Conservation (phyloP, 2,888 invertebrate species). For the Cryptus armator region DNA sequence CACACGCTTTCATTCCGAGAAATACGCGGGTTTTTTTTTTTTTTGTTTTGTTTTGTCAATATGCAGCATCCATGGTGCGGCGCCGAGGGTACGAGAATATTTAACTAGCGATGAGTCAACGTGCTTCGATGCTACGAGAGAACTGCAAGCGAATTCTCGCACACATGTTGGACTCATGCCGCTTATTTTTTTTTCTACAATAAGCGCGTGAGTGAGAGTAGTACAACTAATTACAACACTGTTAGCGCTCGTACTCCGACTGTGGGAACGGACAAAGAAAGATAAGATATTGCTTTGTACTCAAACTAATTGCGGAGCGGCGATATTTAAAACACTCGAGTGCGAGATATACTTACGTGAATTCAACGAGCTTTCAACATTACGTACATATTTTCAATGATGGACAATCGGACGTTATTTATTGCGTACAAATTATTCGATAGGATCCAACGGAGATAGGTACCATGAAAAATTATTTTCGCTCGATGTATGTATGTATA, state of each 20-base stretch:
- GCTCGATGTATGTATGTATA: constrained; percentile 2
- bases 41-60: not conserved
- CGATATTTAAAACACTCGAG: constrained; percentile 75
- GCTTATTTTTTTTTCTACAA: constrained; percentile 60
- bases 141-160: constrained; percentile 54
- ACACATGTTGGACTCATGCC: constrained; percentile 61
- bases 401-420: constrained; percentile 43
- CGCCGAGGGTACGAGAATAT: constrained; percentile 26
- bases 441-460: constrained; percentile 6
- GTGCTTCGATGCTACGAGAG: constrained; percentile 35
- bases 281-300: constrained; percentile 80
- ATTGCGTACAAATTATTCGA: constrained; percentile 13
- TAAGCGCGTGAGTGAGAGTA: constrained; percentile 57
- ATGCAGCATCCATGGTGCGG: constrained; percentile 55
- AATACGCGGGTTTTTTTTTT: constrained; percentile 22
- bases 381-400: constrained; percentile 14
- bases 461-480: constrained; percentile 26
- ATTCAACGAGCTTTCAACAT: constrained; percentile 27
- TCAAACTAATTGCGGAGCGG: constrained; percentile 79
- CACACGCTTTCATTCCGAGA: constrained; percentile 43
- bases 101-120: constrained; percentile 65
- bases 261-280: constrained; percentile 79
- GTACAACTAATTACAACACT: constrained; percentile 70
- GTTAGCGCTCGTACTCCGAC: constrained; percentile 40
- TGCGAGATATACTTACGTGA: constrained; percentile 26